phyloP scores from a whole-genome alignment of 2,797 vertebrate species.

The Arctocebus calabarensis region DNA sequence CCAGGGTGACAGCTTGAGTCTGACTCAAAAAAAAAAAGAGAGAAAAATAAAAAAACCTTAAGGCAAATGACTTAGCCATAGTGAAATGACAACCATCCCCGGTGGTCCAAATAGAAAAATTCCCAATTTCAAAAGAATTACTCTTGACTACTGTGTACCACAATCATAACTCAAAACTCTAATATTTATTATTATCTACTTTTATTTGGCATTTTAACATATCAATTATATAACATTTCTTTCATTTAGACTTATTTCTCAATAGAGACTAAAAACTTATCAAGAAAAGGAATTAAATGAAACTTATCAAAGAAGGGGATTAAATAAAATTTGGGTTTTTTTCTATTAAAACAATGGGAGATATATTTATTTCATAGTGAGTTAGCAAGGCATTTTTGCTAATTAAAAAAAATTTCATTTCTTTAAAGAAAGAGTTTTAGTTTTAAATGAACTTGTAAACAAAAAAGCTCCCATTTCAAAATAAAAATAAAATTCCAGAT shows the following conservation, averaged over 20 bases:
- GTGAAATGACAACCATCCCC: background rate
- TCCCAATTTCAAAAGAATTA: constrained; percentile 4
- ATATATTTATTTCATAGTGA: background rate
- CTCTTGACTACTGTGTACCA: background rate
- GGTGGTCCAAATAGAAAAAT: background rate
- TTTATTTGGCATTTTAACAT: background rate
- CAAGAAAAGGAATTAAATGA: background rate
- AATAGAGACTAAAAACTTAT: background rate
- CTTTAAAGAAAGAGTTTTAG: background rate
- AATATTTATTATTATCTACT: background rate
- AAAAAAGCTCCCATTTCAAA: background rate
- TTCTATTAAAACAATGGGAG: background rate
- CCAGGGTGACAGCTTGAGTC: no score
- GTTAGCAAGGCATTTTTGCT: background rate
- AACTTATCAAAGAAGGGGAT: no score
- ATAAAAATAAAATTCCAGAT: background rate
- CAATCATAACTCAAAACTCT: background rate
- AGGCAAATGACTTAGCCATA: background rate
- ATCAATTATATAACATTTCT: background rate
- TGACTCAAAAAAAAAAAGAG: no score
- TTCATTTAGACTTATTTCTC: background rate
- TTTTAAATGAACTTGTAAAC: background rate
- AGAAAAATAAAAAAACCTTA: no score
- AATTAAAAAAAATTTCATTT: background rate
- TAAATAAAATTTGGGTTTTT: no score